Evolutionary conservation across 2,113 vertebrate genomes (phyloP).

Genomic region (Murina feae): DNA sequence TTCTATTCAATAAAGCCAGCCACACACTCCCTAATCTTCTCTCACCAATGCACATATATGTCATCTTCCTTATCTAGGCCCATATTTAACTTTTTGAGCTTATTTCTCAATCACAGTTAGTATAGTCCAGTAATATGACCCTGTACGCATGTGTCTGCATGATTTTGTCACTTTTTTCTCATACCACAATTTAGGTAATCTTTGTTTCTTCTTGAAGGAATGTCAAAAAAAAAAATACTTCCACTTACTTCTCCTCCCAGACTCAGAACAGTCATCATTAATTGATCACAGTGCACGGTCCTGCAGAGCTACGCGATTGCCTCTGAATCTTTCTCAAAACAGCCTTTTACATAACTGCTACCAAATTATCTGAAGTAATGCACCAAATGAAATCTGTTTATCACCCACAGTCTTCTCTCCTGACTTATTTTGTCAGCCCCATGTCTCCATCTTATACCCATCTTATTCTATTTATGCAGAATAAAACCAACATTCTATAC

Average conservation of each 20-base stretch:
- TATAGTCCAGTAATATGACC: not conserved
- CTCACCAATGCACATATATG: not conserved
- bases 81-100: not conserved
- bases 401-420: not conserved
- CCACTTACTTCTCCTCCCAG: not conserved
- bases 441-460: not conserved
- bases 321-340: not conserved
- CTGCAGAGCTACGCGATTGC: not conserved
- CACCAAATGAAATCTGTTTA: not conserved
- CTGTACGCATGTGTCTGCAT: rapidly evolving
- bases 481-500: not conserved
- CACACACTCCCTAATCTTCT: not conserved
- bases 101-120: not conserved
- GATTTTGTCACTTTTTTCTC: not conserved
- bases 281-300: not conserved
- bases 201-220: not conserved
- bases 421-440: not conserved
- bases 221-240: not conserved
- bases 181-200: not conserved
- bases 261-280: not conserved
- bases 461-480: not conserved
- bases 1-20: not conserved
- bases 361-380: not conserved
- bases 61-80: not conserved
- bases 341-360: not conserved